phyloP scores from a whole-genome alignment of 2,797 vertebrate genomes.

The Pterois miles region DNA sequence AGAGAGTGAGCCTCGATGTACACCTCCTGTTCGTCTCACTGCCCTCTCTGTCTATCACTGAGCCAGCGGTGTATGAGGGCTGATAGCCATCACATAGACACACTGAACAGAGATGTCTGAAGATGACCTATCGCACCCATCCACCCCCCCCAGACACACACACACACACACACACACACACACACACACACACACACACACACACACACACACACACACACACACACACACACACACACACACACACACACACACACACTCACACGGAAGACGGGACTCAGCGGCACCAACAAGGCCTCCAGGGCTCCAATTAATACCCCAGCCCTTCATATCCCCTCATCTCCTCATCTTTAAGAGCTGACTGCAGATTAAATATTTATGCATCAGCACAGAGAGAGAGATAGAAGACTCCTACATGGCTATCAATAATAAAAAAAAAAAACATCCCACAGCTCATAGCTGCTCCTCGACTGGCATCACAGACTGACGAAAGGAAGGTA shows the following conservation, averaged over 20 bases:
- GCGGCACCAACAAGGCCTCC: conserved; percentile 76
- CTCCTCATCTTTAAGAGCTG: conserved; percentile 81
- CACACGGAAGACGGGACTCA: conserved; percentile 71
- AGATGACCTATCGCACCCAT: conserved; percentile 60
- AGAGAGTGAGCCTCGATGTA: conserved; percentile 5
- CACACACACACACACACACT: conserved; percentile 29
- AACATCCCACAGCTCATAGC: conserved; percentile 59
- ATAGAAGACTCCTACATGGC: conserved; percentile 70
- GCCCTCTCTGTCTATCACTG: conserved; percentile 3
- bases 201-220: conserved; percentile 22
- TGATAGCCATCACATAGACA: conserved; percentile 58
- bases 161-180: conserved; percentile 30
- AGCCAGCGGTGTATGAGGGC: conserved; percentile 21
- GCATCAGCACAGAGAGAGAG: conserved; percentile 61
- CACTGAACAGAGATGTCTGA: conserved; percentile 53
- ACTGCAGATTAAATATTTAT: conserved; percentile 86
- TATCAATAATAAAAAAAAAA: conserved; percentile 76
- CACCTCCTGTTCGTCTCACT: conserved; percentile 4
- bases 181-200: conserved; percentile 15
- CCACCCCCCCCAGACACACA: no score
- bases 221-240: conserved; percentile 9
- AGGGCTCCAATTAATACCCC: conserved; percentile 80
- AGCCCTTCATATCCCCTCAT: conserved; percentile 76
- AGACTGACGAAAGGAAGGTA: conserved; percentile 54
- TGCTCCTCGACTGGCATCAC: conserved; percentile 40